A percentile compares a stretch with the other conserved stretches of the same genome.
These are phyloP conservation scores for Drosophila lacertosa DNA, from an alignment of 1,140 invertebrate species.

Conservation along the genomic window DNA sequence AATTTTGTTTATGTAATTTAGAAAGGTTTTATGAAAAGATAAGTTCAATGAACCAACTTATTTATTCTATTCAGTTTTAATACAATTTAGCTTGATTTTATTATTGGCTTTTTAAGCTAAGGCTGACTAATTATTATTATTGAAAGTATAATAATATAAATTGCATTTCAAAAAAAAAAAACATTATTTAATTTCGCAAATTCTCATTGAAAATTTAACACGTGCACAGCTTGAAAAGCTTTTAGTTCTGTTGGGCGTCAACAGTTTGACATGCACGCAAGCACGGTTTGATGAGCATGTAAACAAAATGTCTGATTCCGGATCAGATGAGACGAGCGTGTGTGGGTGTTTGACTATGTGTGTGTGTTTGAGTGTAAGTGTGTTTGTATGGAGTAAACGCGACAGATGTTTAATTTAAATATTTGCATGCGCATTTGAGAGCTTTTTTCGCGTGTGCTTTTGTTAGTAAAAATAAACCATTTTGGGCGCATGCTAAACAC, in stretches of 20 bases:
- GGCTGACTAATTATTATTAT: no score
- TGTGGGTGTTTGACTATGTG: constrained; percentile 1
- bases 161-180: no score
- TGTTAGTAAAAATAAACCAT: constrained; percentile 21
- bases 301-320: constrained; percentile 27
- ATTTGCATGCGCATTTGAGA: constrained; percentile 16
- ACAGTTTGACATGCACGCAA: constrained; percentile 50
- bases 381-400: constrained; percentile 7
- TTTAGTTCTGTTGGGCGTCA: constrained; percentile 7
- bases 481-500: constrained; percentile 11
- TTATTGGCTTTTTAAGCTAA: no score
- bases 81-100: no score
- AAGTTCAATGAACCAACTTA: no score
- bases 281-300: constrained; percentile 44
- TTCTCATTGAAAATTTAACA: not conserved
- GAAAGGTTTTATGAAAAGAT: no score
- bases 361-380: not conserved
- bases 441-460: constrained; percentile 10
- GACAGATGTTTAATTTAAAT: constrained; percentile 29
- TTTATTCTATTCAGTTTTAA: no score
- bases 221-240: constrained; percentile 2
- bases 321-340: not conserved
- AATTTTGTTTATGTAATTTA: no score
- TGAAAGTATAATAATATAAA: no score
- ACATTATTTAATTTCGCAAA: not conserved